Evolutionary conservation across 2,797 vertebrate species (phyloP), one percentile per base, ranked within the genome.

Genomic region (Molossus molossus): DNA sequence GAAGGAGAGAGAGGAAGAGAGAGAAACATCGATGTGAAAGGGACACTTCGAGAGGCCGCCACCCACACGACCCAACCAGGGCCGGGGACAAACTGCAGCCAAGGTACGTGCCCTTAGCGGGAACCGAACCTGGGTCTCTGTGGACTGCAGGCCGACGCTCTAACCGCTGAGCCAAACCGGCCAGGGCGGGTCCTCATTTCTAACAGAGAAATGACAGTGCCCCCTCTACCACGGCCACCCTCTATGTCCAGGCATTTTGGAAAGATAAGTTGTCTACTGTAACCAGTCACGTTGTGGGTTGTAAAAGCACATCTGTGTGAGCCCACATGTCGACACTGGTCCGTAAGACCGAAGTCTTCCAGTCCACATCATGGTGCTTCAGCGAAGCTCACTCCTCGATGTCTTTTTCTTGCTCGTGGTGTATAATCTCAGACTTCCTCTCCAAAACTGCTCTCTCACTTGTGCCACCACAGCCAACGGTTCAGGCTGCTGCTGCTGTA

Each of bases 351-450:
- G 48, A 73, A 85, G 21, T 23, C 25, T 77, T 80, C 4, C 40
- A 65, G 79, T 89, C 10, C 53, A 96, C 76, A 76, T 81, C 37
- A 37, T 17, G 4, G 65, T 58, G 3, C 67, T 82, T 55, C 15
- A 4, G 48, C 40, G 33, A 91, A 55, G 29, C 20, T 70, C 40
- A 94, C 40, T 84, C 81, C 76, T 81, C 50, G 33, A 45, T 86
- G 70, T 58, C 40, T 77, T 91, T 87, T 67, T 91, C 60, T 93
- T 82, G 76, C 37, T 86, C 75, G 53, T 2, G 76, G 18, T 50
- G 23, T 27, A 23, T 65, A 40, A 77, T 33, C 62, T 62, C 50
- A 64, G 6, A 10, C 81, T 79, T 88, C 58, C 37, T 60, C 81
- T 93, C 73, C 70, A 53, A 90, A 86, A 62, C 9, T 20, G 0